Evolutionary conservation across 2,888 invertebrate genomes (phyloP).

Genomic region (Lycocerus yunnanus): DNA sequence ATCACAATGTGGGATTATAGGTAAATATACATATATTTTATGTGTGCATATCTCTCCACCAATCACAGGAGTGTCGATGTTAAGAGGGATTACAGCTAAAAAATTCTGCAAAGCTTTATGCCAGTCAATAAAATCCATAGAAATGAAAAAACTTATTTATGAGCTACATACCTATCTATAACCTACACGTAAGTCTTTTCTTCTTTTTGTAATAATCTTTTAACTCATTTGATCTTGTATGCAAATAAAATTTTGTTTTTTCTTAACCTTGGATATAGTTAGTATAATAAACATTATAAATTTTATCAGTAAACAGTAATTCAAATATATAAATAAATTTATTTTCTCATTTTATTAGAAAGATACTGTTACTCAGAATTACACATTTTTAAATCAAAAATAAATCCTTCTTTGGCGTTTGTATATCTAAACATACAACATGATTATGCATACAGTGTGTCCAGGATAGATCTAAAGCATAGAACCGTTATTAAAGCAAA

Average conservation of each 20-base stretch:
- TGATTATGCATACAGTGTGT: too few relatives aligned
- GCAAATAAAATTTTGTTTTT: background rate
- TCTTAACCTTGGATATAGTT: too few relatives aligned
- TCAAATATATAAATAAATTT: too few relatives aligned
- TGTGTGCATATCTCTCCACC: background rate
- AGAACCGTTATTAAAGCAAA: too few relatives aligned
- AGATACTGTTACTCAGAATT: too few relatives aligned
- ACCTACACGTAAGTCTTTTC: background rate
- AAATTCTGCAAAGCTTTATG: background rate
- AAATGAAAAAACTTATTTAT: background rate
- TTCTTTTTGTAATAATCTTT: background rate
- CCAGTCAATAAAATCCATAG: background rate
- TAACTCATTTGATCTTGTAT: background rate
- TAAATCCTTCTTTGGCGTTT: too few relatives aligned
- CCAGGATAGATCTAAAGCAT: too few relatives aligned
- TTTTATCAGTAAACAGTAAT: background rate
- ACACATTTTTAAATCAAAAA: too few relatives aligned
- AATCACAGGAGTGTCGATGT: background rate
- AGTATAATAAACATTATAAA: background rate
- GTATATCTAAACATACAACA: too few relatives aligned
- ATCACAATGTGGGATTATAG: background rate
- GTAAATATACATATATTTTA: background rate
- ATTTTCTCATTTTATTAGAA: too few relatives aligned
- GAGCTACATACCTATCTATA: too few relatives aligned
- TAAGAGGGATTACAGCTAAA: background rate